Evolutionary conservation across 2,113 vertebrate genomes (phyloP).

Genomic region (Eretmochelys imbricata): DNA sequence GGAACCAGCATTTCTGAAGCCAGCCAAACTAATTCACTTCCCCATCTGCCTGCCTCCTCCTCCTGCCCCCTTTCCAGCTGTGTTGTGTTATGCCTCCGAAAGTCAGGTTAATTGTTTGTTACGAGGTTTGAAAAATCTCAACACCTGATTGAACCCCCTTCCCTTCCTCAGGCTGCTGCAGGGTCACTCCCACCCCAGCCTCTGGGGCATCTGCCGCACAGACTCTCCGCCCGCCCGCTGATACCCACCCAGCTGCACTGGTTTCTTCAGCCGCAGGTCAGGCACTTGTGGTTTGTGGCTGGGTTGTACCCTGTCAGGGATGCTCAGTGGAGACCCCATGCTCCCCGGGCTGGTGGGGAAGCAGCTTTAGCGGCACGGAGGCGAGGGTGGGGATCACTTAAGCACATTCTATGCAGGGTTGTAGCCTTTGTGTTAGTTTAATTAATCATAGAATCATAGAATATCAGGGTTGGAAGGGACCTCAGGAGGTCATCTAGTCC

Average conservation of each 20-base stretch:
- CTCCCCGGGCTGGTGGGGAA: neutral
- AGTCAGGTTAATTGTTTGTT: neutral
- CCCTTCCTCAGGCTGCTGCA: neutral
- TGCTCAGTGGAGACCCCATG: neutral
- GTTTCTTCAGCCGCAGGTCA: neutral
- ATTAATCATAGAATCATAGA: neutral
- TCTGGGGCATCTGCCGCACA: too few relatives aligned
- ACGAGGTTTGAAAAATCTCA: too few relatives aligned
- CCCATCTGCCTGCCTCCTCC: neutral
- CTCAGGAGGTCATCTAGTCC: too few relatives aligned
- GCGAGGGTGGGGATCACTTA: neutral
- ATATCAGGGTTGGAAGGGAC: too few relatives aligned
- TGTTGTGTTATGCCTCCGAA: neutral
- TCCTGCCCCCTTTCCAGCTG: neutral
- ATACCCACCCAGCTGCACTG: neutral
- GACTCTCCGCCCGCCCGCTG: neutral
- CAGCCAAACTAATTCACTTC: neutral
- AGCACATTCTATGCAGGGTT: neutral
- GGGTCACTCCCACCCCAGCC: neutral
- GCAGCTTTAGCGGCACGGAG: neutral
- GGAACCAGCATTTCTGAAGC: neutral
- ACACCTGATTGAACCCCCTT: too few relatives aligned
- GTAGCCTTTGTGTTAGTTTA: neutral
- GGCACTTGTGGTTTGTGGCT: neutral
- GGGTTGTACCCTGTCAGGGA: neutral